These are phyloP conservation scores for Elysia chlorotica DNA, from an alignment of 1,140 invertebrate genomes.

Conservation along the genomic window DNA sequence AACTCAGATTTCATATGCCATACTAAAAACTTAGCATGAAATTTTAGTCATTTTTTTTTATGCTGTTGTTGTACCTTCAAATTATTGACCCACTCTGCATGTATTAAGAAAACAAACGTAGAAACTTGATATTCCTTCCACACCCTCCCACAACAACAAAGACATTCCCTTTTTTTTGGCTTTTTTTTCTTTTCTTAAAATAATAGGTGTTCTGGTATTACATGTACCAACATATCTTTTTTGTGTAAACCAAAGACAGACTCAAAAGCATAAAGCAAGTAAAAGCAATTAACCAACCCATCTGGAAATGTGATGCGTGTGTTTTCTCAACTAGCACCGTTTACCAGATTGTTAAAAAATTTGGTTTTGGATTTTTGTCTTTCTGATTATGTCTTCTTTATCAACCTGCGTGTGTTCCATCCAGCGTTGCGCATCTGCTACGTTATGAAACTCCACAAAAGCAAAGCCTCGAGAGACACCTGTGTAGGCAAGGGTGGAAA, in stretches of 20 bases:
- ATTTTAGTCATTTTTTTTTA: too few relatives aligned
- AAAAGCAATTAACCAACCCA: conserved; percentile 7
- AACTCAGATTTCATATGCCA: too few relatives aligned
- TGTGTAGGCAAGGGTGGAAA: conserved; percentile 42
- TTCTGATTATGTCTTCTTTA: conserved; percentile 23
- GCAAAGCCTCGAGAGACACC: conserved; percentile 70
- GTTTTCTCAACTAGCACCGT: background rate
- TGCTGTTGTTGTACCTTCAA: too few relatives aligned
- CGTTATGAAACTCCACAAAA: conserved; percentile 92
- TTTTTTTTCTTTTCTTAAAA: background rate
- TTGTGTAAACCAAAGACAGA: background rate
- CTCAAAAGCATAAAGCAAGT: too few relatives aligned
- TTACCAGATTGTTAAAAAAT: background rate
- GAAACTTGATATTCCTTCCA: too few relatives aligned
- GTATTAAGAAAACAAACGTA: too few relatives aligned
- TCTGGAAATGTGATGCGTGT: background rate
- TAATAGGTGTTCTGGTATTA: too few relatives aligned
- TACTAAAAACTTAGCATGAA: too few relatives aligned
- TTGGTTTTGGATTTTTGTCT: background rate
- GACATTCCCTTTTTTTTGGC: background rate
- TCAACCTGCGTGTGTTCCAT: conserved; percentile 92
- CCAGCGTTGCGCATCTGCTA: conserved; percentile 86
- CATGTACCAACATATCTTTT: too few relatives aligned
- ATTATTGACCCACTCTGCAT: too few relatives aligned
- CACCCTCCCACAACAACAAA: background rate